phyloP scores from a whole-genome alignment of 2,113 vertebrate genomes.

The Psammodynastes pulverulentus region DNA sequence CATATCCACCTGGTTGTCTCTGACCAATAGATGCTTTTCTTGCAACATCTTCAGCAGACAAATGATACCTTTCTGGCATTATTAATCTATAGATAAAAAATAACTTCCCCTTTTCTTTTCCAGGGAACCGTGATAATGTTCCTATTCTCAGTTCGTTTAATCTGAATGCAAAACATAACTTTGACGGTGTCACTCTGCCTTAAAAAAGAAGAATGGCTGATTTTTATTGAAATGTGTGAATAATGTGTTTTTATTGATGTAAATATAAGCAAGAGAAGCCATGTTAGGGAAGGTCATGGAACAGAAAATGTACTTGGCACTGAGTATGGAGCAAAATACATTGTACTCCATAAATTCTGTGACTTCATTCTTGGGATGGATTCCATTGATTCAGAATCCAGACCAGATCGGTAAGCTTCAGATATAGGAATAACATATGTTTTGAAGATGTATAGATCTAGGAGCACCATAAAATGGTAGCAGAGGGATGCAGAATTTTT shows the following conservation, averaged over 20 bases:
- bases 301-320: background rate
- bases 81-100: background rate
- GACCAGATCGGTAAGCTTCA: background rate
- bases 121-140: background rate
- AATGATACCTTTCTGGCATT: background rate
- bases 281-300: background rate
- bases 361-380: background rate
- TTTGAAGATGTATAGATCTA: background rate
- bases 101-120: background rate
- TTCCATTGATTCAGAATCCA: background rate
- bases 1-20: background rate
- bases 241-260: background rate
- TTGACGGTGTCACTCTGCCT: background rate
- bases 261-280: background rate
- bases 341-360: background rate
- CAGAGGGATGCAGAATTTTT: background rate
- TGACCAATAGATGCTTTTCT: background rate
- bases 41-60: background rate
- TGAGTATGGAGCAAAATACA: background rate
- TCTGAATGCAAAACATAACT: background rate
- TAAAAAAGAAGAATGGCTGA: background rate
- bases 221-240: background rate
- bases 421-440: background rate
- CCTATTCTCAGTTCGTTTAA: background rate
- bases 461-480: background rate